These are phyloP conservation scores for Palythoa caribaeorum DNA, from an alignment of 92 coral and sea anemone genomes.

Conservation along the genomic window DNA sequence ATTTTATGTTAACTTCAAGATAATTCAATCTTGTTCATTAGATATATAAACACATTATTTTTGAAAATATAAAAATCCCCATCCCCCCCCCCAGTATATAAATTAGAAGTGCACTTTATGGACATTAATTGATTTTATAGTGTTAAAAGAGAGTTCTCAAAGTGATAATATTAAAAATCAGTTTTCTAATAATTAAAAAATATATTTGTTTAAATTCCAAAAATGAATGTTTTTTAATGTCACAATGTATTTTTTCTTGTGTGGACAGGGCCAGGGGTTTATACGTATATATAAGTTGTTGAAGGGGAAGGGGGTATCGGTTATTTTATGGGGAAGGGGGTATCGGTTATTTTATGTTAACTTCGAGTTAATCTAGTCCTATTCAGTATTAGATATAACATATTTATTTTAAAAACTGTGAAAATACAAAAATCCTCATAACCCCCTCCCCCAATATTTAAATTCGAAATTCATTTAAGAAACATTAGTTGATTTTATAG, in stretches of 20 bases:
- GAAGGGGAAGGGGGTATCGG: conserved; percentile 4
- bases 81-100: background rate
- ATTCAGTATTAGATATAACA: background rate
- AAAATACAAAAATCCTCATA: background rate
- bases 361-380: background rate
- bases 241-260: background rate
- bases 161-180: background rate
- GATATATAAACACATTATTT: background rate
- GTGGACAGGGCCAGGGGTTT: background rate
- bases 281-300: background rate
- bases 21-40: background rate
- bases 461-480: too few species aligned
- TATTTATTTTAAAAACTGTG: background rate
- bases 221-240: too few species aligned
- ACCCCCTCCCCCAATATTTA: background rate
- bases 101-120: background rate
- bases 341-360: background rate
- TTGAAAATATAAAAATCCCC: background rate
- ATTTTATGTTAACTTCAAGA: background rate
- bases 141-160: background rate
- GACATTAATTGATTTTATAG: background rate
- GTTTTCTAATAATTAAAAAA: background rate
- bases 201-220: too few species aligned
- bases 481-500: background rate
- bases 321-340: too few species aligned